Evolutionary conservation across 2,888 invertebrate species (phyloP), one percentile per base, ranked within the genome.

Genomic region (Eupithecia dodoneata): DNA sequence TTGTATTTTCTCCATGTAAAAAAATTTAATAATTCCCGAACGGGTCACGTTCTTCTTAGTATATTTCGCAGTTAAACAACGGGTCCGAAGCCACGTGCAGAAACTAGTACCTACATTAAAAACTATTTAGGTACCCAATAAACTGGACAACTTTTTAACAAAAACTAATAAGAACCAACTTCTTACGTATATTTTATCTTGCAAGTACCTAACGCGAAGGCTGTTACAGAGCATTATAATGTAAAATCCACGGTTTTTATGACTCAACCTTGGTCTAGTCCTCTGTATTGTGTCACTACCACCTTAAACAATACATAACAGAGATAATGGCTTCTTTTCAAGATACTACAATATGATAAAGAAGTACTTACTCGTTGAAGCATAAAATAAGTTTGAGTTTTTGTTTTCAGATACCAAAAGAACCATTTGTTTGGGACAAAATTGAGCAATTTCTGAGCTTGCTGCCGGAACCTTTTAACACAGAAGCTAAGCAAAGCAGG

Each of bases 371-470:
- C 30, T 30, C 10, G 30, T 63, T 63, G 30, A 12, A 63, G 63
- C 63, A 30, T 63, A 63, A 30, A 66, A 42, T 41, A 66, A 18
- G 7, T 18, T 30, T 13, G 4, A 4, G 12, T 18, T 70, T 18
- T 78, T 81, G 79, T 72, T 80, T 74, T 65, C 90, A 95, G 90
- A 89, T 94, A 73, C 87, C 89, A 73, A 93, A 93, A 81, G 94
- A 96, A 86, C 96, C 98, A 59, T 95, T 96, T 87, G 92, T 98
- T 77, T 98, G 98, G 97, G 95, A 96, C 72, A 98, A 97, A 92
- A 92, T 96, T 76, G 96, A 97, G 86, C 96, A 96, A 87, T 98
- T 98, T 91, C 93, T 98, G 82, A 92, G 96, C 87, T 94, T 98
- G 83, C 95, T 98, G 84, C 98, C 98, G 75, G 96, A 97, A 81